Conservation (phyloP, 2,797 vertebrate species). For the Merluccius polli region DNA sequence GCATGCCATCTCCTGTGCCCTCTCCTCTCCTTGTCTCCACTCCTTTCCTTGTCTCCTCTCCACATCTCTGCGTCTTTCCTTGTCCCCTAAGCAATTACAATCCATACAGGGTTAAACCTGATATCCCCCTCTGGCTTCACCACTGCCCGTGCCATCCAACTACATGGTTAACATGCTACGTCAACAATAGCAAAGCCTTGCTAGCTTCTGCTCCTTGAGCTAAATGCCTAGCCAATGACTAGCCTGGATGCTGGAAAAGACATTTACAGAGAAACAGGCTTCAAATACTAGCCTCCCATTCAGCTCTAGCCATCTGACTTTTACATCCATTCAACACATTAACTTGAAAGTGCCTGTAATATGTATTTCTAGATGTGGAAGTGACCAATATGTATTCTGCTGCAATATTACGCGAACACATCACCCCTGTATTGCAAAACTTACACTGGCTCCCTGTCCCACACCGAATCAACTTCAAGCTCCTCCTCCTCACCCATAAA, state of each 20-base stretch:
- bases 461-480: too few species aligned
- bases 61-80: conserved; percentile 5
- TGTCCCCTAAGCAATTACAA: not conserved
- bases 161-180: conserved; percentile 2
- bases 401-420: too few species aligned
- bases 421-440: too few species aligned
- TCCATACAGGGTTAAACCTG: not conserved
- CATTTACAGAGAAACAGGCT: not conserved
- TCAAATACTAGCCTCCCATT: conserved; percentile 1
- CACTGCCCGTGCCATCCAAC: conserved; percentile 8
- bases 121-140: not conserved
- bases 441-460: too few species aligned
- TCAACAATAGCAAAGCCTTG: conserved; percentile 28
- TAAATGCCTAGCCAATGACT: not conserved
- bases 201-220: not conserved
- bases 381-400: conserved; percentile 28
- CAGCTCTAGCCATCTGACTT: not conserved
- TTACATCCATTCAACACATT: not conserved
- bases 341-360: conserved; percentile 8
- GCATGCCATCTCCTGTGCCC: too few species aligned
- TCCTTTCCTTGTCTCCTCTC: conserved; percentile 3
- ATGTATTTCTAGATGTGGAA: conserved; percentile 32
- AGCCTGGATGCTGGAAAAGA: not conserved
- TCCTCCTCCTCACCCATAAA: too few species aligned
- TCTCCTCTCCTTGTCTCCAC: too few species aligned